Conservation (phyloP, 1,140 invertebrate genomes). For the Hylyphantes graminicola region DNA sequence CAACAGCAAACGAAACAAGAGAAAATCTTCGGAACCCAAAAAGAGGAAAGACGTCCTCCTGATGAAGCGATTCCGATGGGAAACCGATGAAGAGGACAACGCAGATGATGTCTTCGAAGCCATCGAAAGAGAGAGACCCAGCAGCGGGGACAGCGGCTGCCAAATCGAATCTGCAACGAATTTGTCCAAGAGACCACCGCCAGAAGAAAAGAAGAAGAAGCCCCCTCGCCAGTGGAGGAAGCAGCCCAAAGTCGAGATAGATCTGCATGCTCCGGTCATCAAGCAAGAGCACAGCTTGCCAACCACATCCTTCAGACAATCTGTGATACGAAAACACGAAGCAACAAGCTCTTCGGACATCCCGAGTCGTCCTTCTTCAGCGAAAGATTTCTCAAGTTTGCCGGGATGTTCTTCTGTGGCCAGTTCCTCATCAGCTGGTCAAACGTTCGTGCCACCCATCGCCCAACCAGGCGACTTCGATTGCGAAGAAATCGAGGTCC, state of each 20-base stretch:
- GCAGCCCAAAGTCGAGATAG: conserved; percentile 14
- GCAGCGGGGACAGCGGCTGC: conserved; percentile 58
- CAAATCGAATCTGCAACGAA: background rate
- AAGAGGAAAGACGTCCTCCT: conserved; percentile 48
- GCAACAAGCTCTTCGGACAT: background rate
- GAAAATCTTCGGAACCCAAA: conserved; percentile 58
- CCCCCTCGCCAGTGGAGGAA: conserved; percentile 29
- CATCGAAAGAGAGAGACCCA: conserved; percentile 50
- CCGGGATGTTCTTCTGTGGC: background rate
- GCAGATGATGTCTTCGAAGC: conserved; percentile 27
- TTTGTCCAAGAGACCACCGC: background rate
- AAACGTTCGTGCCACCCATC: background rate
- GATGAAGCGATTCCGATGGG: conserved; percentile 60
- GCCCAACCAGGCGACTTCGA: background rate
- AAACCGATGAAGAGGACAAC: conserved; percentile 46
- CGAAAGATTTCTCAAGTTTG: background rate
- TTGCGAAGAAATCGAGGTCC: background rate
- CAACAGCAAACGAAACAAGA: conserved; percentile 42
- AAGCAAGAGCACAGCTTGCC: conserved; percentile 16
- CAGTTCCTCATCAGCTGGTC: too few species aligned
- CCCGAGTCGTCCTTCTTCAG: background rate
- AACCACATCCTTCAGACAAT: conserved; percentile 42
- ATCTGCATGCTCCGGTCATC: background rate
- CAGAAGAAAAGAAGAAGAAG: conserved; percentile 20
- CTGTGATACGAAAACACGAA: conserved; percentile 52